These are phyloP conservation scores for Onychomys torridus DNA, from an alignment of 2,797 vertebrate genomes.

Conservation along the genomic window DNA sequence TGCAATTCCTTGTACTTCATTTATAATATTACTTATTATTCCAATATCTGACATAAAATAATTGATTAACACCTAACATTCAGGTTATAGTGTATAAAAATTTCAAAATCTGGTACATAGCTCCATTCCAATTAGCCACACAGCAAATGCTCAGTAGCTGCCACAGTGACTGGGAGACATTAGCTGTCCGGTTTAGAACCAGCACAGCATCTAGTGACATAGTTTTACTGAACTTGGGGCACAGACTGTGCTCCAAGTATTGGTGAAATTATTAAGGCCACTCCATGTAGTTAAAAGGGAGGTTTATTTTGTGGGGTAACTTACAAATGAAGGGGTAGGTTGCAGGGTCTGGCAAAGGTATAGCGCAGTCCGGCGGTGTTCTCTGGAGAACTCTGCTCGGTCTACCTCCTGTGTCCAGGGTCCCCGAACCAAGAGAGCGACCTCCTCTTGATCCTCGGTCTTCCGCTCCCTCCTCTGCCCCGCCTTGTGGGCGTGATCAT, in stretches of 20 bases:
- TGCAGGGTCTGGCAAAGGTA: no score
- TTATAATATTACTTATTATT: constrained; percentile 22
- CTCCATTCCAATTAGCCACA: neutral
- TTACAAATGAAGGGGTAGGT: no score
- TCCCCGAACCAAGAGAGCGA: no score
- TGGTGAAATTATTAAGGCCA: no score
- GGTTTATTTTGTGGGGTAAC: no score
- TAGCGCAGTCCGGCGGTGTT: no score
- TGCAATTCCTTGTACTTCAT: neutral
- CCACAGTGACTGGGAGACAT: neutral
- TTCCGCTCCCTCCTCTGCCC: no score
- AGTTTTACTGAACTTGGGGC: neutral
- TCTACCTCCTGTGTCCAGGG: no score
- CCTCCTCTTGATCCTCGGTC: no score
- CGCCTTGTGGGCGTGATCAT: no score
- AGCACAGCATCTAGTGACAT: neutral
- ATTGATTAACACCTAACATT: neutral
- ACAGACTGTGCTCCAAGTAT: neutral
- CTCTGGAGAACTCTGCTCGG: no score
- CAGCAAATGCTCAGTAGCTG: neutral
- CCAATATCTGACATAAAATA: neutral
- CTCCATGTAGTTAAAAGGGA: no score
- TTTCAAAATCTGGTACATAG: neutral
- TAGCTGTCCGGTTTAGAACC: neutral
- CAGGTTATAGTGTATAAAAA: neutral